Base-by-base conservation (phyloP, 92 coral and sea anemone species). In the Palythoa heliodiscus region DNA sequence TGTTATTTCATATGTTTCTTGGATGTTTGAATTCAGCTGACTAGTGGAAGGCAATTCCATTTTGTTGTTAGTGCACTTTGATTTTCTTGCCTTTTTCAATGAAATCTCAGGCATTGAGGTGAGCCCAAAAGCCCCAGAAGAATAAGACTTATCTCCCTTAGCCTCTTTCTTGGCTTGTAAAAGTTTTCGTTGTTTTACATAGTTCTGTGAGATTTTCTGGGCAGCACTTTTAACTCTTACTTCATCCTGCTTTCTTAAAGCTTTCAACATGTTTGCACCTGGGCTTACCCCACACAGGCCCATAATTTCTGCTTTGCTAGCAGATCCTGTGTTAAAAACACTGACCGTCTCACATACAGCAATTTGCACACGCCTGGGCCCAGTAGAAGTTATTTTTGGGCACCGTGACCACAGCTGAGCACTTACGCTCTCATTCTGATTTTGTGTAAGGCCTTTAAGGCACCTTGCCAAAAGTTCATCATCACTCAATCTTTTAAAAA, bases 241-340 rank as follows among this genome's bases (percentile, higher is more conserved):
- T 15, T 58, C 17, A 53, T 91, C 94, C 82, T 88, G 86, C 52
- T 76, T 68, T 55, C 93, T 72, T 17, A 88, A 72, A 11, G 89
- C 90, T 76, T 71, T 80, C 83, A 82, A 48, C 29, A 76, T 82
- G 37, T 88, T 91, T 37, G 20, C 74, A 16, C 90, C 94, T 53
- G 92, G 92, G 57, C 74, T 43, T 69, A 69, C 19, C 7, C 73
- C 73, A 69, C 48, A 69, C 19, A 69, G 43, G 68, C 66, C 73
- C 86, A 89, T 83, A 29, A 90, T 69, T 14, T 82, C 86, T 68
- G 89, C 92, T 63, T 89, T 89, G 81, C 90, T 89, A 20, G 86
- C 94, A 76, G 90, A 77, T 86, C 92, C 92, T 48, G 90, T 89
- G 78, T 88, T 91, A 70, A 83, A 91, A 29, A 89, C 88, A 35